phyloP scores from a whole-genome alignment of 2,888 invertebrate species.

The Conus canariensis region DNA sequence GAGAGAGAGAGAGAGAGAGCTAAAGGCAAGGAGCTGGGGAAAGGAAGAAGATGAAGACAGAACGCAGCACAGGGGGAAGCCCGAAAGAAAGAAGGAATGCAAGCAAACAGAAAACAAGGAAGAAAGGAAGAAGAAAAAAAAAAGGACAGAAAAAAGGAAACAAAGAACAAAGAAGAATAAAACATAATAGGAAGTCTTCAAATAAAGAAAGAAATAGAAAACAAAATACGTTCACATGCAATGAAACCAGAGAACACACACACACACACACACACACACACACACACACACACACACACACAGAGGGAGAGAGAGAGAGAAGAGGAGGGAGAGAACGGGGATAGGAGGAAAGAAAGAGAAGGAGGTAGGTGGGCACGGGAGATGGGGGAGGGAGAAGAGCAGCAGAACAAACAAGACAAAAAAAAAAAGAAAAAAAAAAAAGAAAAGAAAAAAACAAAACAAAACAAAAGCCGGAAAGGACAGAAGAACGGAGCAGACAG shows the following conservation, averaged over 20 bases:
- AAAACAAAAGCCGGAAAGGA: neutral
- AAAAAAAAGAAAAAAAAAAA: neutral
- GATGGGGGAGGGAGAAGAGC: neutral
- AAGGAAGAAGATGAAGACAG: too few relatives aligned
- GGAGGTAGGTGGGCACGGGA: neutral
- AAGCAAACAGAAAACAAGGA: too few relatives aligned
- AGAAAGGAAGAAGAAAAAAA: slow-evolving; percentile 27
- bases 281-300: neutral
- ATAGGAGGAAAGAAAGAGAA: neutral
- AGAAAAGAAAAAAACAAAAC: neutral
- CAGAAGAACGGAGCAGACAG: neutral
- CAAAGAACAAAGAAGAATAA: neutral
- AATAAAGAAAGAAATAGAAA: too few relatives aligned
- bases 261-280: too few relatives aligned
- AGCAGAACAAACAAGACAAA: neutral
- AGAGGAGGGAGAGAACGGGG: too few relatives aligned
- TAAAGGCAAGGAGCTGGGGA: slow-evolving; percentile 1
- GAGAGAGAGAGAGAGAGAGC: slow-evolving; percentile 18
- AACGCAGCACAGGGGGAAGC: too few relatives aligned
- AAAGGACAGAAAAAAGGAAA: neutral
- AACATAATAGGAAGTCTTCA: too few relatives aligned
- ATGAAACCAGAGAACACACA: too few relatives aligned
- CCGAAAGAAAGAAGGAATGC: too few relatives aligned
- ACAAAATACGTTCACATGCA: too few relatives aligned
- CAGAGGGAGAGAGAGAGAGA: neutral